Percentiles rank a stretch among this genome's conserved stretches.
phyloP scores from a whole-genome alignment of 1,140 invertebrate species.

The Lepidostoma basale region DNA sequence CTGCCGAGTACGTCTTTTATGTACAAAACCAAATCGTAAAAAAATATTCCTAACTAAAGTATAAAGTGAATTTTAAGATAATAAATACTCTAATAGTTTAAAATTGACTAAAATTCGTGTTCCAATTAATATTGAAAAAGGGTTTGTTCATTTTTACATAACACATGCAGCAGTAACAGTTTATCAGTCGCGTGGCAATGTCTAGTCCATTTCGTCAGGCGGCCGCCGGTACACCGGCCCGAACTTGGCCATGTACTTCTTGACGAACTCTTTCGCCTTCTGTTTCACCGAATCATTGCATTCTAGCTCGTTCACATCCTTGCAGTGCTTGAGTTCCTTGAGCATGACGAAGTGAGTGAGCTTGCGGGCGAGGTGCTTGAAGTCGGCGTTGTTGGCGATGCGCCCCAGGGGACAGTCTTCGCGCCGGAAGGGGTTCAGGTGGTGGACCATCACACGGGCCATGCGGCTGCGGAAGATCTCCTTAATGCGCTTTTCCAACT shows the following conservation, averaged over 20 bases:
- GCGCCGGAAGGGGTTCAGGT: constrained; percentile 88
- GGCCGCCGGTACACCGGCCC: constrained; percentile 72
- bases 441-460: constrained; percentile 87
- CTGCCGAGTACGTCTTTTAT: not conserved
- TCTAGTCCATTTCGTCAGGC: constrained; percentile 63
- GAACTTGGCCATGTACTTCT: constrained; percentile 95
- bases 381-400: constrained; percentile 90
- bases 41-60: constrained; percentile 25
- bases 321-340: constrained; percentile 93
- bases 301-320: constrained; percentile 82
- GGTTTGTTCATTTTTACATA: constrained; percentile 6
- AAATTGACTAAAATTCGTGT: constrained; percentile 35
- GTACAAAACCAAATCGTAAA: constrained; percentile 14
- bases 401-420: constrained; percentile 82
- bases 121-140: not conserved
- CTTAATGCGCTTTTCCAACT: constrained; percentile 73
- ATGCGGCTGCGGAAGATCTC: constrained; percentile 88
- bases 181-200: constrained; percentile 16
- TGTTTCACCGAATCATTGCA: constrained; percentile 92
- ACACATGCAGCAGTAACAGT: not conserved
- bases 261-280: constrained; percentile 93
- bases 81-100: constrained; percentile 40
- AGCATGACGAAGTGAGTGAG: constrained; percentile 95
- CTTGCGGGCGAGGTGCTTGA: constrained; percentile 95
- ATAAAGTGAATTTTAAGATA: constrained; percentile 3